Conservation (phyloP, 37 sponge, comb jelly and placozoan genomes). For the Ianthella basta region DNA sequence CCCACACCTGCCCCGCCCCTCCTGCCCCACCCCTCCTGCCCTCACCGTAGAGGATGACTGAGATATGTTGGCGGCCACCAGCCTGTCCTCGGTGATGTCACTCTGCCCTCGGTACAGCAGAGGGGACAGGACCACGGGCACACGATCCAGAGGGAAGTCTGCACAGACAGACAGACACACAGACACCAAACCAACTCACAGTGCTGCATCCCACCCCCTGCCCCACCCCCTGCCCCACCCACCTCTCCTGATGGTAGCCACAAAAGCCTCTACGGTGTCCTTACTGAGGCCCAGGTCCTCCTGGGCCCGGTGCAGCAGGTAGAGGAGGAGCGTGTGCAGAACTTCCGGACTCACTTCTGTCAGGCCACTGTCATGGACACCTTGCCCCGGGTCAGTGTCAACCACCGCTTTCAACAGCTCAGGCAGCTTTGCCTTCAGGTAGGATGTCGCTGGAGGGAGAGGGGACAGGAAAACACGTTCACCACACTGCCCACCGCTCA, state of each 20-base stretch:
- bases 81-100: slow-evolving; percentile 87
- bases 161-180: background rate
- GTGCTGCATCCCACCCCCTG: background rate
- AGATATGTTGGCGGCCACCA: slow-evolving; percentile 61
- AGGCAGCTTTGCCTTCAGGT: slow-evolving; percentile 76
- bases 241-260: slow-evolving; percentile 73
- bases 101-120: slow-evolving; percentile 74
- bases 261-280: slow-evolving; percentile 68
- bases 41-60: slow-evolving; percentile 69
- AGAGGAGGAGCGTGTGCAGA: slow-evolving; percentile 74
- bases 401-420: slow-evolving; percentile 73
- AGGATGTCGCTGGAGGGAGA: slow-evolving; percentile 46
- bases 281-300: slow-evolving; percentile 62
- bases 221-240: background rate
- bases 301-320: slow-evolving; percentile 64
- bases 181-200: background rate
- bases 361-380: slow-evolving; percentile 76
- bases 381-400: slow-evolving; percentile 62
- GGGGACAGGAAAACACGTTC: background rate
- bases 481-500: too few relatives aligned
- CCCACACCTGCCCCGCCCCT: too few relatives aligned
- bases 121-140: slow-evolving; percentile 84
- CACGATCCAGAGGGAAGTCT: slow-evolving; percentile 89
- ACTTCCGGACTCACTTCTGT: slow-evolving; percentile 82
- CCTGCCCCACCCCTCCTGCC: background rate